phyloP scores from a whole-genome alignment of 2,113 vertebrate genomes.

The Aleadryas rufinucha region DNA sequence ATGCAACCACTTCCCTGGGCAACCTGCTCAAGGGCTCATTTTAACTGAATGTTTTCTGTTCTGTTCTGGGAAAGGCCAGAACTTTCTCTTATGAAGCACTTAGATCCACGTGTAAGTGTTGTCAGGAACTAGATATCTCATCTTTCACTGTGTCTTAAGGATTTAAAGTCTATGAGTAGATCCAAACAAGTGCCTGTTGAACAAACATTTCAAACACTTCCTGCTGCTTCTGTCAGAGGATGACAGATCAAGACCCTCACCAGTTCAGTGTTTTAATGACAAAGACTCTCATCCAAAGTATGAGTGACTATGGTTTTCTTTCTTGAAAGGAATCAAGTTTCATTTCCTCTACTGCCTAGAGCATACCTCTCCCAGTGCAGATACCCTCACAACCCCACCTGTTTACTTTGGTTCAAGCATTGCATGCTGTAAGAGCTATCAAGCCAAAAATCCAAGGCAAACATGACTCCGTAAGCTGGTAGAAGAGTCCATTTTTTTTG shows the following conservation, averaged over 20 bases:
- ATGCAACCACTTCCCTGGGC: background rate
- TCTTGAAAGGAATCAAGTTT: background rate
- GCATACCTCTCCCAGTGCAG: background rate
- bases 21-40: background rate
- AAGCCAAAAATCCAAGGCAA: background rate
- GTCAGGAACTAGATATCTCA: background rate
- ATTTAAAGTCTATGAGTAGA: background rate
- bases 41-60: background rate
- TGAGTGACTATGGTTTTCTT: background rate
- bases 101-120: background rate
- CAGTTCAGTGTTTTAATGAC: background rate
- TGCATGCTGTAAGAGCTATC: background rate
- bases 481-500: background rate
- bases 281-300: background rate
- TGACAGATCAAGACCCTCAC: background rate
- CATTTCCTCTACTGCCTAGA: background rate
- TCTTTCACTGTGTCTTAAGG: background rate
- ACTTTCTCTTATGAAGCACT: background rate
- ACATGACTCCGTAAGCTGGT: background rate
- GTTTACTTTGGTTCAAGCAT: background rate
- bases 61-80: background rate
- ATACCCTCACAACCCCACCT: fast-evolving
- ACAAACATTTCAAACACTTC: background rate
- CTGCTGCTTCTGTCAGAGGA: background rate
- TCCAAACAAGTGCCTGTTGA: background rate